Evolutionary conservation across 2,888 invertebrate genomes (phyloP).

Genomic region (Ditula angustiorana): DNA sequence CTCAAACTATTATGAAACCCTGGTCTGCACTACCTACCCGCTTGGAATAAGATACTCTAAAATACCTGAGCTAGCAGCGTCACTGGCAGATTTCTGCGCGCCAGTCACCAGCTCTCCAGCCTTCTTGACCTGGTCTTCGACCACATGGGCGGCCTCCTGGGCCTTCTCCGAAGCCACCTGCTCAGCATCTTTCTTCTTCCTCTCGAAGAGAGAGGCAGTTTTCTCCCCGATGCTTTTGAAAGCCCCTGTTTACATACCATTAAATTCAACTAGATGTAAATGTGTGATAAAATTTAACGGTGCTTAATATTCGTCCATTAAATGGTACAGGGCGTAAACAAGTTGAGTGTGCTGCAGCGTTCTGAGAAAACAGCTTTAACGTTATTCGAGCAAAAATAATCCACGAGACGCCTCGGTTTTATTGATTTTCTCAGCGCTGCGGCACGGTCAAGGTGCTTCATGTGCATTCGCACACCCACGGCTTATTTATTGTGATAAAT

Average conservation of each 20-base stretch:
- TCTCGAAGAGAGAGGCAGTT: slow-evolving; percentile 89
- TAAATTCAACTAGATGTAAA: slow-evolving; percentile 45
- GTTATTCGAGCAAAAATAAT: slow-evolving; percentile 8
- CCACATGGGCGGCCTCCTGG: slow-evolving; percentile 85
- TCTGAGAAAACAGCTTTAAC: neutral
- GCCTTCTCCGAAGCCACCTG: slow-evolving; percentile 87
- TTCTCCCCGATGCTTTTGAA: slow-evolving; percentile 90
- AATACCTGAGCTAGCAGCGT: slow-evolving; percentile 77
- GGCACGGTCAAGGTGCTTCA: slow-evolving; percentile 49
- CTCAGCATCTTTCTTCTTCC: slow-evolving; percentile 90
- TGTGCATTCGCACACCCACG: slow-evolving; percentile 29
- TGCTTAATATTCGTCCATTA: slow-evolving; percentile 24
- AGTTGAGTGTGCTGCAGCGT: slow-evolving; percentile 22
- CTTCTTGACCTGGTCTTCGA: slow-evolving; percentile 88
- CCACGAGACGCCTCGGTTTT: slow-evolving; percentile 37
- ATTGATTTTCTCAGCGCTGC: slow-evolving; percentile 50
- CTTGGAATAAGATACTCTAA: neutral
- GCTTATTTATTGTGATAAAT: slow-evolving; percentile 12
- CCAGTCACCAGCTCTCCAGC: slow-evolving; percentile 86
- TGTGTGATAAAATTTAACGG: slow-evolving; percentile 49
- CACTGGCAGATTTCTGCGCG: slow-evolving; percentile 83
- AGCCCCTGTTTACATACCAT: slow-evolving; percentile 80
- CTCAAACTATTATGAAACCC: neutral
- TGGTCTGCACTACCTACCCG: neutral
- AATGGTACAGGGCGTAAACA: slow-evolving; percentile 25